Evolutionary conservation across 2,888 invertebrate genomes (phyloP), one percentile per base, ranked within the genome.

Genomic region (Nemoura dubitans): DNA sequence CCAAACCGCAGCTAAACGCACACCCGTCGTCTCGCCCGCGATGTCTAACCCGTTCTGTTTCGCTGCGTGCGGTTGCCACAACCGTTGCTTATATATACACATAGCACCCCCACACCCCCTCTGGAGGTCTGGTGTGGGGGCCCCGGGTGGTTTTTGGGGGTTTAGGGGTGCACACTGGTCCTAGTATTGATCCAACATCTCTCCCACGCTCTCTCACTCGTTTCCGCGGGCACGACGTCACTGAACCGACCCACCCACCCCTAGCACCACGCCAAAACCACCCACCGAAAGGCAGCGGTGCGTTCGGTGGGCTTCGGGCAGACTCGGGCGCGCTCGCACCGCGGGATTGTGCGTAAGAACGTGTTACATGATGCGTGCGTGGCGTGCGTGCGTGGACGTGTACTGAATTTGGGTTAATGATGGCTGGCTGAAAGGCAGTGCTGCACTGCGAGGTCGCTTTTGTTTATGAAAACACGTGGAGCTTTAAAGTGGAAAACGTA

Each of bases 321-420:
- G 16, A 88, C 25, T 88, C 88, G 43, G 86, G 85, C 27, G 87
- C 87, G 81, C 87, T 88, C 88, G 85, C 84, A 27, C 86, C 26
- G 28, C 59, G 85, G 87, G 76, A 59, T 29, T 84, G 42, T 42
- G 27, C 85, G 85, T 85, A 77, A 42, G 86, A 83, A 84, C 83
- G 43, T 83, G 86, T 30, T 81, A 87, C 85, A 85, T 82, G 85
- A 76, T 81, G 85, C 43, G 84, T 76, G 59, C 21, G 10, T 59
- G 59, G 36, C 21, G 59, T 59, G 59, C 16, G 21, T 59, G 59
- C 16, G 59, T 21, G 21, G 10, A 21, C 21, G 21, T 1, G 59
- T 59, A 21, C 21, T 14, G 14, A 59, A 59, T 59, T 59, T 59
- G 59, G 59, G 59, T 59, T 59, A 59, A 59, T 59, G 59, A 1